phyloP scores from a whole-genome alignment of 2,797 vertebrate genomes.

The Discoglossus pictus region DNA sequence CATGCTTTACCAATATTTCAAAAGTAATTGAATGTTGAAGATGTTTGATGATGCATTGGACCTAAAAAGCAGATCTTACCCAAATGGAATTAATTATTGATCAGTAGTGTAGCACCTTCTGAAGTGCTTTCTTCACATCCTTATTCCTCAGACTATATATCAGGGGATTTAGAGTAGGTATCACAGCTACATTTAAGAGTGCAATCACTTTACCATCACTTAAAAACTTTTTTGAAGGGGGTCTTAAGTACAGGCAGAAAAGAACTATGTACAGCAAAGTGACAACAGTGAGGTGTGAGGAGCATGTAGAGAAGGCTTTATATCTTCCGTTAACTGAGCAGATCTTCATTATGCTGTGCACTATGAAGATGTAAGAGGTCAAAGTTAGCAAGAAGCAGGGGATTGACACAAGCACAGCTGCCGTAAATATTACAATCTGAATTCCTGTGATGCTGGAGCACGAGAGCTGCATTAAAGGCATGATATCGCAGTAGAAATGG shows the following conservation, averaged over 20 bases:
- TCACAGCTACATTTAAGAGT: slow-evolving; percentile 57
- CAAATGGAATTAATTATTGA: too few species aligned
- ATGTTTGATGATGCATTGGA: too few species aligned
- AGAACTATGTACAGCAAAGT: slow-evolving; percentile 52
- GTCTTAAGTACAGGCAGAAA: slow-evolving; percentile 53
- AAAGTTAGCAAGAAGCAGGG: slow-evolving; percentile 27
- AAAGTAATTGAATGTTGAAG: too few species aligned
- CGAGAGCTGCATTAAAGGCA: slow-evolving; percentile 29
- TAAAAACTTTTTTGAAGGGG: slow-evolving; percentile 19
- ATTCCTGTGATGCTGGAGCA: slow-evolving; percentile 16
- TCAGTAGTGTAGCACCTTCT: too few species aligned
- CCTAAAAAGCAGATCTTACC: too few species aligned
- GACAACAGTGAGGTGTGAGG: slow-evolving; percentile 52
- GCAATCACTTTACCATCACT: slow-evolving; percentile 55
- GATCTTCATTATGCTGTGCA: slow-evolving; percentile 6
- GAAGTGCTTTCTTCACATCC: slow-evolving; percentile 52
- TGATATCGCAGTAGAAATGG: slow-evolving; percentile 37
- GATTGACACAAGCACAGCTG: slow-evolving; percentile 14
- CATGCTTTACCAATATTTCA: too few species aligned
- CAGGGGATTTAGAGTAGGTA: slow-evolving; percentile 59
- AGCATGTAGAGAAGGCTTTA: slow-evolving; percentile 50
- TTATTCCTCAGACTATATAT: slow-evolving; percentile 63
- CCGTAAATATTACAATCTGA: slow-evolving; percentile 27
- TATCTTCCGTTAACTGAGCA: slow-evolving; percentile 12
- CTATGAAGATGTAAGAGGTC: slow-evolving; percentile 32